phyloP scores from a whole-genome alignment of 2,888 invertebrate species.

The Lucinisca nassula region DNA sequence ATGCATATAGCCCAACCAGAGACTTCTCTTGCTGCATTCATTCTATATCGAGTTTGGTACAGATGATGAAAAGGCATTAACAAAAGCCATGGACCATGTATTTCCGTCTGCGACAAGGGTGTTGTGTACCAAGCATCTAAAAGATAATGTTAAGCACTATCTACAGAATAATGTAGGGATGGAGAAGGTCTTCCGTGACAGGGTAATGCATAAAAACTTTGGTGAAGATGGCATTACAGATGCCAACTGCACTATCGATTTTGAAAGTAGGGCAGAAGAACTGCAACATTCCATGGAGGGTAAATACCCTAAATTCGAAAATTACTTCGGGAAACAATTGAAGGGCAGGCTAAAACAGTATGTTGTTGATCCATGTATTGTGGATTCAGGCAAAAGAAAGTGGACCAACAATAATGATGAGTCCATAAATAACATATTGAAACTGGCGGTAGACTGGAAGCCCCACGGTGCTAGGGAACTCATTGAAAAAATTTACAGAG shows the following conservation, averaged over 20 bases:
- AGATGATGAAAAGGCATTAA: conserved; percentile 32
- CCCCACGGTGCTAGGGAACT: conserved; percentile 23
- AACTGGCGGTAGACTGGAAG: conserved; percentile 44
- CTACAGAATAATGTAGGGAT: conserved; percentile 25
- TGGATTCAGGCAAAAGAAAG: background rate
- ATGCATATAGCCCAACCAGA: no score
- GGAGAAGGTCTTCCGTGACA: background rate
- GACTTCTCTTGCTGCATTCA: no score
- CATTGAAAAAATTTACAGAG: conserved; percentile 32
- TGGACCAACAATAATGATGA: conserved; percentile 54
- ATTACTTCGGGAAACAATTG: background rate
- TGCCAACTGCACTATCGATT: conserved; percentile 24
- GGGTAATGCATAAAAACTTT: background rate
- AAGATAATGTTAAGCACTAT: conserved; percentile 27
- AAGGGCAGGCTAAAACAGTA: background rate
- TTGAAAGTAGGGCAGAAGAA: no score
- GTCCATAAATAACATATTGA: conserved; percentile 45
- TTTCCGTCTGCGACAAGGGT: conserved; percentile 12
- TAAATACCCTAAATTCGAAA: background rate
- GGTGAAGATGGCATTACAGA: conserved; percentile 18
- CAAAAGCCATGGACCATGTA: conserved; percentile 36
- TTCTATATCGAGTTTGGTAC: no score
- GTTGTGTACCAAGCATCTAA: conserved; percentile 42
- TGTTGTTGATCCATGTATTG: background rate
- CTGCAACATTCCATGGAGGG: no score